Conservation (phyloP, 35 echinoderm and acorn worm genomes). For the Heliocidaris tuberculata region DNA sequence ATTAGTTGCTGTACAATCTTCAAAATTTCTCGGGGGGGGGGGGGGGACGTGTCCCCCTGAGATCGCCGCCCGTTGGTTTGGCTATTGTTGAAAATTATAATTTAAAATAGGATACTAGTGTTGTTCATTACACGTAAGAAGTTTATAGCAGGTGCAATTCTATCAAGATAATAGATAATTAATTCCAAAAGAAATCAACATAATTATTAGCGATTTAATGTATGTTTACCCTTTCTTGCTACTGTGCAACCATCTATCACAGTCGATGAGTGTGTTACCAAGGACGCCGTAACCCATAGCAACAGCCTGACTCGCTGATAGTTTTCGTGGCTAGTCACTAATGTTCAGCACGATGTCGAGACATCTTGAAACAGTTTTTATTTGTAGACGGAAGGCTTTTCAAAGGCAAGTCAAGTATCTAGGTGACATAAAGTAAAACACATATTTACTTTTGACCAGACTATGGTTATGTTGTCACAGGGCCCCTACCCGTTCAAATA, state of each 20-base stretch:
- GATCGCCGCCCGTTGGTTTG: no score
- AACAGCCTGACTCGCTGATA: background rate
- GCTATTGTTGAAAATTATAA: no score
- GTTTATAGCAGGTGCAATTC: background rate
- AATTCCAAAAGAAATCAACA: background rate
- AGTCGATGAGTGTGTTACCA: background rate
- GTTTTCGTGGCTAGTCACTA: background rate
- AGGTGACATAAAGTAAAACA: background rate
- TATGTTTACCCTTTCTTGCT: background rate
- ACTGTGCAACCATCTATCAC: background rate
- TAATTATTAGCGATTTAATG: background rate
- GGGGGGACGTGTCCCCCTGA: no score
- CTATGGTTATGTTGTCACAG: background rate
- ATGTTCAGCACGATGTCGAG: background rate
- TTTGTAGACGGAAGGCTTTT: background rate
- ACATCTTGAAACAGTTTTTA: slow-evolving; percentile 6
- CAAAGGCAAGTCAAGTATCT: slow-evolving; percentile 16
- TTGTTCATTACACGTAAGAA: no score
- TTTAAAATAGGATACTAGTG: no score
- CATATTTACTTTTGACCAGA: background rate
- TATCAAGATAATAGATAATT: background rate
- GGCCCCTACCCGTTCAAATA: background rate
- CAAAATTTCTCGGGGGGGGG: no score
- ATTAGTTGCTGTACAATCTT: no score
- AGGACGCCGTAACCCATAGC: background rate